Conservation (phyloP, 2,113 vertebrate genomes). For the Psettodes erumei region DNA sequence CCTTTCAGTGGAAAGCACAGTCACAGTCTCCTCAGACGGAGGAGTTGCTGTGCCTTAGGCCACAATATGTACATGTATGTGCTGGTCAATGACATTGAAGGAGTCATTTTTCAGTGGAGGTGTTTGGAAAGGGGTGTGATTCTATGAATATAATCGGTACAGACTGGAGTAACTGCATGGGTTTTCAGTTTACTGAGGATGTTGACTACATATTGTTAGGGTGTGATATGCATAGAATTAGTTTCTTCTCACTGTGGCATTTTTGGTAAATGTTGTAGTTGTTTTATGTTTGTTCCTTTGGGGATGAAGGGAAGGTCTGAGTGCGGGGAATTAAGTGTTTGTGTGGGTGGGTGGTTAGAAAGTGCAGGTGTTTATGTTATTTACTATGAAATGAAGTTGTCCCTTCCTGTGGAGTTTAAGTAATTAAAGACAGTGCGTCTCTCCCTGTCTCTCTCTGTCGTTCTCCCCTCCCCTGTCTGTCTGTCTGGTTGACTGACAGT, state of each 20-base stretch:
- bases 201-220: no score
- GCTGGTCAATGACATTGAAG: constrained; percentile 38
- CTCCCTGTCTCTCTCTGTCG: not conserved
- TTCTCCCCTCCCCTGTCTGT: constrained; percentile 19
- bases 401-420: constrained; percentile 47
- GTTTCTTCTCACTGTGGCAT: constrained; percentile 8
- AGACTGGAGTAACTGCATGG: not conserved
- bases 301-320: constrained; percentile 25
- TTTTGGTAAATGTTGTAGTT: constrained; percentile 11
- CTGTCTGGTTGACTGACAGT: constrained; percentile 71
- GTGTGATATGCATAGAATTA: constrained; percentile 4
- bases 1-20: not conserved
- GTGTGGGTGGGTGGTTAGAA: constrained; percentile 28
- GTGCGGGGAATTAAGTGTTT: constrained; percentile 1
- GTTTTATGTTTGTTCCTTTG: constrained; percentile 11
- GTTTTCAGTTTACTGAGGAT: not conserved
- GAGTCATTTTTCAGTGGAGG: constrained; percentile 6
- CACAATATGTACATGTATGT: constrained; percentile 21
- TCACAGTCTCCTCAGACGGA: constrained; percentile 18
- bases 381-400: constrained; percentile 51
- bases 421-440: constrained; percentile 52
- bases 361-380: constrained; percentile 48
- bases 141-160: constrained; percentile 1
- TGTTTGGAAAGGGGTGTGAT: constrained; percentile 17
- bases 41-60: constrained; percentile 7